Base-by-base conservation (phyloP, 2,888 invertebrate genomes). In the Silvanus unidentatus region DNA sequence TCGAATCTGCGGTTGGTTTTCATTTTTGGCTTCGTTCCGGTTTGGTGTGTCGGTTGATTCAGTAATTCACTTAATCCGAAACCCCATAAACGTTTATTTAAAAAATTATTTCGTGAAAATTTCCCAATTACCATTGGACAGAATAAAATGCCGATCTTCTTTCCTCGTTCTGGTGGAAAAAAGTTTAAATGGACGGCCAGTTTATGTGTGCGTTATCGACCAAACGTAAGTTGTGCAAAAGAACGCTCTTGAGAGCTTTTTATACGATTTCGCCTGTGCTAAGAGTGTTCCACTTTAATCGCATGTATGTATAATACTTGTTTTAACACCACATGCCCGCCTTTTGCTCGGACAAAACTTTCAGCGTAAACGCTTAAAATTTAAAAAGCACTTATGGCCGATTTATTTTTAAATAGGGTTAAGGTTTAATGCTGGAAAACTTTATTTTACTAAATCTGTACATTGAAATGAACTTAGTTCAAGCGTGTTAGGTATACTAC, bases 221-320 rank as follows among this genome's bases (percentile, higher is more conserved):
- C 40, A 37, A 37, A 47, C n/a, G 45, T 43, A 39, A 32, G 46
- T 45, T 50, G n/a, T 47, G 47, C 44, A 39, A 44, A 49, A 49
- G 45, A 42, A 48, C 44, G 42, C 48, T 47, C 49, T 43, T 39
- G 52, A 49, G 47, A 43, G 49, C 47, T 42, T 47, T 52, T 49
- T 52, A 45, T 49, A 40, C 47, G 47, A 48, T 45, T 44, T 50
- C 49, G 43, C 46, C n/a, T n/a, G n/a, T 43, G 50, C 43, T 47
- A 40, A 45, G 41, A 47, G 47, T 52, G 52, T 48, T 52, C 47
- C 43, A 49, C 48, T 51, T 52, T 51, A 54, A 56, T 52, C 52
- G 48, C 41, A 48, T 47, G 45, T 52, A n/a, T n/a, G n/a, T n/a
- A n/a, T n/a, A 49, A 49, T 50, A 44, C 52, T 50, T 49, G 48